Evolutionary conservation across 2,797 vertebrate species (phyloP), one percentile per base, ranked within the genome.

Genomic region (Cygnus olor): DNA sequence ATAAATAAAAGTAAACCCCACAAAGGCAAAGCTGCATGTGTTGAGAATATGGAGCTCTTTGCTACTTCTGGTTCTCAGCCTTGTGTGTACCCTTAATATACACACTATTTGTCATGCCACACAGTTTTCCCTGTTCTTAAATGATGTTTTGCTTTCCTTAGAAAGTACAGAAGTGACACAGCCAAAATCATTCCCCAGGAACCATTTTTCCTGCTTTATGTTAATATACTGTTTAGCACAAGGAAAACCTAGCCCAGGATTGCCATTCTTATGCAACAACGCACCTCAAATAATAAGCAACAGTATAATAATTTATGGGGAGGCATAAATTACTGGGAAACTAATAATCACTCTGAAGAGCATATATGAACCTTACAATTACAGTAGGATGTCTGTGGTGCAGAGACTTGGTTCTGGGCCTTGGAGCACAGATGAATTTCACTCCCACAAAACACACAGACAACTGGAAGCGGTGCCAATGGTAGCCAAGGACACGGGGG

Each of bases 291-390:
- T 68, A 85, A 92, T 71, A 95, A 94, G 53, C 21, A 92, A 72
- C 14, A 20, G 63, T 80, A 53, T 51, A 85, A 87, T 73, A 87
- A 90, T 92, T 92, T 88, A 81, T 61, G 28, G 53, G 36, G n/a
- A 95, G 56, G 53, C 53, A 95, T 74, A 91, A 92, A 92, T 61
- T 92, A 89, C 56, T 85, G 44, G 61, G n/a, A 91, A 89, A 61
- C 13, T 77, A 93, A 91, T 74, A 85, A 85, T 19, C 19, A 61
- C 32, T 70, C 65, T 1, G 9, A 88, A 85, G 30, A 72, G 14
- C 69, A 71, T 47, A 57, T 32, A 69, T 69, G 58, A 89, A 80
- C 42, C 44, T 87, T 89, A 73, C 53, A 90, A 82, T 93, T 92
- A 89, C 53, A 78, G 53, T 27, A 68, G 49, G 60, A 74, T 32